Evolutionary conservation across 2,113 vertebrate species (phyloP).

Genomic region (Plecotus auritus): DNA sequence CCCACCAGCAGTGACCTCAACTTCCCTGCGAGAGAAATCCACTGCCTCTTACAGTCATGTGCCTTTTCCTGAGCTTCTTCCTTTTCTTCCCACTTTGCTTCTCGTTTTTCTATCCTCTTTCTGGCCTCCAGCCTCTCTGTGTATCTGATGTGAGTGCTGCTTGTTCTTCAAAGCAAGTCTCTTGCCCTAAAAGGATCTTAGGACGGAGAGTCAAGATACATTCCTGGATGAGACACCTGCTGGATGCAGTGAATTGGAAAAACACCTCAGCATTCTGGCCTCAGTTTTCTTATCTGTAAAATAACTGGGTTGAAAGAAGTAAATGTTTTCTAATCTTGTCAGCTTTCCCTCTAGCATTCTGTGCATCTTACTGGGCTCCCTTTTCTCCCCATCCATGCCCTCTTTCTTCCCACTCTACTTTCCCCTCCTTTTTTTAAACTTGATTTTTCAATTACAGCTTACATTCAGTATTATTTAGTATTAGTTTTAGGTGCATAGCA

Average conservation of each 20-base stretch:
- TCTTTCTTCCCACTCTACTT: background rate
- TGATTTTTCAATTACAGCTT: background rate
- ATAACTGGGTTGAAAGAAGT: background rate
- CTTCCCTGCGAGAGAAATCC: background rate
- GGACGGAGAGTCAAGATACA: background rate
- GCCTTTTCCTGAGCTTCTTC: background rate
- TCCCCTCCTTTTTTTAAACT: background rate
- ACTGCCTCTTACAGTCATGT: background rate
- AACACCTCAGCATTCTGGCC: background rate
- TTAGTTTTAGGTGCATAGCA: background rate
- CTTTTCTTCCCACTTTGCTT: background rate
- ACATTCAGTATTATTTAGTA: background rate
- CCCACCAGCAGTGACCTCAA: background rate
- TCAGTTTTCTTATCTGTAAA: background rate
- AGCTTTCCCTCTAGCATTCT: background rate
- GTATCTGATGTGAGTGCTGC: background rate
- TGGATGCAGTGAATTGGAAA: background rate
- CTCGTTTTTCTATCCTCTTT: background rate
- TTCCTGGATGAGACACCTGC: too few species aligned
- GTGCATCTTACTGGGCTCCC: too few species aligned
- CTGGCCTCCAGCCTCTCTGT: background rate
- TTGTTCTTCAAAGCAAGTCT: background rate
- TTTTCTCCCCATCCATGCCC: background rate
- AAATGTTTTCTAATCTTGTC: background rate
- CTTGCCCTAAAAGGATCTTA: background rate